Base-by-base conservation (phyloP, 2,888 invertebrate species). In the Gandaritis pyraliata region DNA sequence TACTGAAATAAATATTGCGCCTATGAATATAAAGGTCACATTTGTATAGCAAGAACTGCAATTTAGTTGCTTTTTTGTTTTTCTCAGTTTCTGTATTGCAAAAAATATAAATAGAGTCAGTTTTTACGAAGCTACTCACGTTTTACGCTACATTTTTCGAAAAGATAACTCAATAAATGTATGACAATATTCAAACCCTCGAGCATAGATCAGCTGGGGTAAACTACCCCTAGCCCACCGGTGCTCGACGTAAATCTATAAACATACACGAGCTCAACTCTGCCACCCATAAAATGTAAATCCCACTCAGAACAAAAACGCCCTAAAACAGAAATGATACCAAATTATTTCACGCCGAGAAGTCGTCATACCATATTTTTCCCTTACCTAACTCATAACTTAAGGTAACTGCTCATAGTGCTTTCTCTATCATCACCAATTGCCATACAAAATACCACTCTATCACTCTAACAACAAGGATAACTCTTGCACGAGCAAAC, bases 301-400 rank as follows among this genome's bases (percentile, higher is more conserved):
- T 51, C 5, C 48, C 11, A 39, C 57, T 53, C 43, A 30, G 51
- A 29, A 61, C 54, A 43, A 53, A 61, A 45, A 60, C n/a, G 33
- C 18, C 50, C 58, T 46, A 45, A 52, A 61, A 58, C 52, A 30
- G 30, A 63, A 55, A 63, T 51, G 58, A 47, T 41, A 47, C 23
- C 15, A 52, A 59, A 54, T 60, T 49, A 54, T 55, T 57, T 58
- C 45, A 38, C 58, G 53, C 61, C 56, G 30, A 53, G 30, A 45
- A 46, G 13, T 51, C 58, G 33, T 39, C 58, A 59, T 58, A 39
- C 55, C 33, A 55, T 58, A 55, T 58, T 58, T 58, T 54, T 30
- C 58, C 46, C 38, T 53, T 54, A 54, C 51, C 57, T 52, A 36
- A 49, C 53, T 62, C 63, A 63, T 63, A 63, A 58, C 54, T 55